phyloP scores from a whole-genome alignment of 2,113 vertebrate genomes.

The Spermophilus dauricus region DNA sequence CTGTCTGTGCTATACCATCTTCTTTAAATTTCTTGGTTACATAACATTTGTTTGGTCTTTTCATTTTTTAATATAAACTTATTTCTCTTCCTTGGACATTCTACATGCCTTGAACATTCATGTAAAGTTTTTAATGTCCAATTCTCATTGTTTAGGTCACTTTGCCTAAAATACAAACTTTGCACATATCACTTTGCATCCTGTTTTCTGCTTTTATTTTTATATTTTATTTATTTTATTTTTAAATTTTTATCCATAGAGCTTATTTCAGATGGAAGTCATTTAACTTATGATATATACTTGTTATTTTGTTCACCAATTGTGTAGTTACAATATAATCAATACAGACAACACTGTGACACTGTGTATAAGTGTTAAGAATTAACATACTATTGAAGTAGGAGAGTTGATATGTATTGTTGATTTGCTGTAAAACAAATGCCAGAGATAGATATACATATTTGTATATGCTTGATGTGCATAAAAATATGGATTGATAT shows the following conservation, averaged over 20 bases:
- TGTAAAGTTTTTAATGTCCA: background rate
- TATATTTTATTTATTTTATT: too few species aligned
- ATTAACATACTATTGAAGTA: background rate
- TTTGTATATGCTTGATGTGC: background rate
- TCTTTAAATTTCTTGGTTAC: background rate
- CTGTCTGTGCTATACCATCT: background rate
- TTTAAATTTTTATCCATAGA: background rate
- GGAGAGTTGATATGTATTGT: background rate
- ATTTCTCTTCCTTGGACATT: background rate
- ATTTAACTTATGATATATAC: background rate
- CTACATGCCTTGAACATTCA: background rate
- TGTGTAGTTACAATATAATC: background rate
- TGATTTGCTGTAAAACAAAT: background rate
- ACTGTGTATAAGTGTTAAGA: background rate
- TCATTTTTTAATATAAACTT: background rate
- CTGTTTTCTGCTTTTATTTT: background rate
- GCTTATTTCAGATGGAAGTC: background rate
- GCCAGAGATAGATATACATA: background rate
- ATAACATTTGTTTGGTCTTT: background rate
- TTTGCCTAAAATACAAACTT: background rate
- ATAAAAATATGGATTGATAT: background rate
- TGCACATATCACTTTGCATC: rapidly evolving
- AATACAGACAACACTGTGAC: background rate
- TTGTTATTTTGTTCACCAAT: background rate
- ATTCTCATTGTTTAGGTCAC: background rate